Evolutionary conservation across 92 coral and sea anemone species (phyloP).

Genomic region (Epizoanthus ramosus): DNA sequence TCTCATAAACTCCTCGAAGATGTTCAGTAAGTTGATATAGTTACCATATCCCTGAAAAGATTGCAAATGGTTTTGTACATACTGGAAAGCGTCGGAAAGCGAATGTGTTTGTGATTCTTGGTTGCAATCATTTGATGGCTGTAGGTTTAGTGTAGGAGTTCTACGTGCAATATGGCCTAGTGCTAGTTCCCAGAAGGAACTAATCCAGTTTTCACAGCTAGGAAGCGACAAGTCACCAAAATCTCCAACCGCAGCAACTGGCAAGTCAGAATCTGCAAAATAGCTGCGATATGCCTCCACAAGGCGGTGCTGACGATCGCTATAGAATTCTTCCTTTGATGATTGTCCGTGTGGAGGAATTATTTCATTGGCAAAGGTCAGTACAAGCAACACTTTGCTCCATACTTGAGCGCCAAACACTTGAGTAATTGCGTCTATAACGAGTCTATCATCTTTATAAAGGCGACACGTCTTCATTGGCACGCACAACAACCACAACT

Average conservation of each 20-base stretch:
- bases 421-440: not conserved
- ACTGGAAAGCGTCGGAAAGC: slow-evolving; percentile 3
- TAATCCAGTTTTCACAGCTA: not conserved
- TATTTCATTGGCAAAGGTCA: too few relatives aligned
- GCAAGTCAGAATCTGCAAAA: not conserved
- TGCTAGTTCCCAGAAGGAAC: not conserved
- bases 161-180: not conserved
- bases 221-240: slow-evolving; percentile 3
- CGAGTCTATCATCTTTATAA: not conserved
- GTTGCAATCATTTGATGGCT: not conserved
- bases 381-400: too few relatives aligned
- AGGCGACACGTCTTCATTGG: not conserved
- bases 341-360: not conserved
- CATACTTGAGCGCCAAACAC: not conserved
- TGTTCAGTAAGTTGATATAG: not conserved
- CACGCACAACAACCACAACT: not conserved
- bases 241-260: not conserved
- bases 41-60: not conserved
- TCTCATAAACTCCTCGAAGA: not conserved
- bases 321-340: not conserved
- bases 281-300: not conserved
- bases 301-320: not conserved
- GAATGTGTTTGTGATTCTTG: not conserved
- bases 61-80: not conserved
- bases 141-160: too few relatives aligned